Conservation (phyloP, 2,113 vertebrate genomes). For the Oreotrochilus melanogaster region DNA sequence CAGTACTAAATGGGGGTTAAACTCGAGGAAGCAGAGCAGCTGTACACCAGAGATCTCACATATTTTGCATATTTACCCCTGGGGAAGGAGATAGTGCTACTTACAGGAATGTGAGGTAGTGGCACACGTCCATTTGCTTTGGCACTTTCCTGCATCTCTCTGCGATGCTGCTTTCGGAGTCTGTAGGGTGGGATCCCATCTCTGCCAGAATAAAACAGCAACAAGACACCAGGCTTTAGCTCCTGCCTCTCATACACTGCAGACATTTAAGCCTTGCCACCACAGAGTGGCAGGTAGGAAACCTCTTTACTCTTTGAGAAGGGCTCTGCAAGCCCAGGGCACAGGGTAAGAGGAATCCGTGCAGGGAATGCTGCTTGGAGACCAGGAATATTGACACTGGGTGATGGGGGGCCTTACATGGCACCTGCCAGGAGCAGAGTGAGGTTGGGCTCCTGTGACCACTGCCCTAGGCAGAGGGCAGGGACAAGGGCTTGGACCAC, state of each 20-base stretch:
- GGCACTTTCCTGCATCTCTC: constrained; percentile 99
- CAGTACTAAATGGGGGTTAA: not conserved
- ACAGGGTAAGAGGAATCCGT: not conserved
- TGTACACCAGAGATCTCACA: not conserved
- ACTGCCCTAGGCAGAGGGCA: not conserved
- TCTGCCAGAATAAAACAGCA: constrained; percentile 73
- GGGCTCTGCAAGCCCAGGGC: not conserved
- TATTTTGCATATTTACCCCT: constrained; percentile 31
- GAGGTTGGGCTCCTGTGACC: not conserved
- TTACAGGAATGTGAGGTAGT: constrained; percentile 99
- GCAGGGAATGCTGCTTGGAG: rapidly evolving
- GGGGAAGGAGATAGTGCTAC: constrained; percentile 61
- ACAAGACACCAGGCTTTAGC: not conserved
- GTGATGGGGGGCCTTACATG: not conserved
- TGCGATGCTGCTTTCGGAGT: constrained; percentile 94
- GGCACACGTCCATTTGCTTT: constrained; percentile 97
- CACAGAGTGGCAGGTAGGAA: not conserved
- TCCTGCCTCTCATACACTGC: not conserved
- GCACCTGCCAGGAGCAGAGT: rapidly evolving
- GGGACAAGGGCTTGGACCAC: constrained; percentile 27
- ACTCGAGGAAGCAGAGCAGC: not conserved
- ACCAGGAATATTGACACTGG: not conserved
- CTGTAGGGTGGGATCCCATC: constrained; percentile 95
- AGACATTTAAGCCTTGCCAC: rapidly evolving
- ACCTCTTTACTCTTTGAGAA: not conserved